These are phyloP conservation scores for Hemaris fuciformis DNA, from an alignment of 2,888 invertebrate genomes.

Conservation along the genomic window DNA sequence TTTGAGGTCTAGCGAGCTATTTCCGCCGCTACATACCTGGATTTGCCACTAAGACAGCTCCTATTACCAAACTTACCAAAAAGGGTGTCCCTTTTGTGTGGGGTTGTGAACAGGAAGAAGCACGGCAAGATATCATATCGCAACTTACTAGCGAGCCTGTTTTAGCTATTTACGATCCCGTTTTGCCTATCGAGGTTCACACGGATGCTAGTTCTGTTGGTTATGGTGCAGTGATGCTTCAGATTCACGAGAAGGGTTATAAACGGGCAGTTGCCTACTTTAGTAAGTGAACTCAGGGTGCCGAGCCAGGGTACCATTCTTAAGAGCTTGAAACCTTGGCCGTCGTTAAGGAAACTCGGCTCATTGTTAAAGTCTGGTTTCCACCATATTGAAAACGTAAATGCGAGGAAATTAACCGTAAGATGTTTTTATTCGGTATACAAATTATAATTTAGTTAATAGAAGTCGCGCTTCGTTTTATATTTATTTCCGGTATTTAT, in stretches of 20 bases:
- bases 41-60: background rate
- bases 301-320: background rate
- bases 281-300: conserved; percentile 17
- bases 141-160: background rate
- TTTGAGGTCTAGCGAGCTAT: background rate
- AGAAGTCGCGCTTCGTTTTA: too few species aligned
- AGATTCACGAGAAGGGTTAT: conserved; percentile 11
- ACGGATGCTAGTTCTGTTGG: background rate
- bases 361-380: too few species aligned
- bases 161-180: background rate
- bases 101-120: background rate
- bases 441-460: too few species aligned
- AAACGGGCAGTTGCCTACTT: conserved; percentile 12
- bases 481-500: too few species aligned
- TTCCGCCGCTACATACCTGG: background rate
- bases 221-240: conserved; percentile 19
- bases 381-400: too few species aligned
- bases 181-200: background rate
- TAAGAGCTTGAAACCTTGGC: background rate
- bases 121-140: background rate
- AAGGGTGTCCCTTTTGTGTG: too few species aligned
- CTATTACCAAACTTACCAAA: background rate
- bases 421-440: too few species aligned
- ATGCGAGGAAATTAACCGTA: too few species aligned
- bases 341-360: background rate